Base-by-base conservation (phyloP, 1,140 invertebrate genomes). In the Hyles vespertilio region DNA sequence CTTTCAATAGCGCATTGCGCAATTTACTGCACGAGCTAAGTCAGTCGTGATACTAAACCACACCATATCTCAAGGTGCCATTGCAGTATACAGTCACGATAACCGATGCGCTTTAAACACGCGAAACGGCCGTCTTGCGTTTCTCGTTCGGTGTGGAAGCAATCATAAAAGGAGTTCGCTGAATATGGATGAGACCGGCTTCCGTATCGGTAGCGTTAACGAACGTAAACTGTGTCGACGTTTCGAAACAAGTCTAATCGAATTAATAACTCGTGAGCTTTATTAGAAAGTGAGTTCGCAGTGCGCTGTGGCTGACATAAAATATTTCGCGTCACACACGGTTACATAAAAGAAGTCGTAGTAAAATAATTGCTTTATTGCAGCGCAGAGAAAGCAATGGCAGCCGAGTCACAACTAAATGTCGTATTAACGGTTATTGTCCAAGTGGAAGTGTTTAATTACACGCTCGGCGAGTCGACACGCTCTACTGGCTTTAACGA, bases 401-500 rank as follows among this genome's bases (percentile, higher is more conserved):
- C 36, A 40, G 36, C 5, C 36, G 36, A 40, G 72, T 79, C 68
- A 67, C 69, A 67, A 61, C 61, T 73, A 76, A 80, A 79, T 77
- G 78, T 76, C 67, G 66, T 71, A 83, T 86, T 78, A 84, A 79
- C 78, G 79, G 79, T 84, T 83, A 77, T 79, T 80, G 76, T 77
- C 76, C 61, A 68, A 81, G 79, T 84, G 77, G 83, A 82, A 83
- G 81, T 84, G 83, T 81, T 79, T 81, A 77, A 86, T 84, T 87
- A 84, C 77, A 87, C 81, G 84, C 70, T 77, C 59, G 68, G 66
- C 65, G 74, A 73, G 60, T 55, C 69, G 73, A 77, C 72, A 74
- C 77, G 83, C 84, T 82, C 78, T 74, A 76, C 59, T 80, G 77
- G 61, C 56, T 74, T 68, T 75, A 79, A 82, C 74, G 69, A 83